These are phyloP conservation scores for Raillietiella orientalis DNA, from an alignment of 2,888 invertebrate species.

Conservation along the genomic window DNA sequence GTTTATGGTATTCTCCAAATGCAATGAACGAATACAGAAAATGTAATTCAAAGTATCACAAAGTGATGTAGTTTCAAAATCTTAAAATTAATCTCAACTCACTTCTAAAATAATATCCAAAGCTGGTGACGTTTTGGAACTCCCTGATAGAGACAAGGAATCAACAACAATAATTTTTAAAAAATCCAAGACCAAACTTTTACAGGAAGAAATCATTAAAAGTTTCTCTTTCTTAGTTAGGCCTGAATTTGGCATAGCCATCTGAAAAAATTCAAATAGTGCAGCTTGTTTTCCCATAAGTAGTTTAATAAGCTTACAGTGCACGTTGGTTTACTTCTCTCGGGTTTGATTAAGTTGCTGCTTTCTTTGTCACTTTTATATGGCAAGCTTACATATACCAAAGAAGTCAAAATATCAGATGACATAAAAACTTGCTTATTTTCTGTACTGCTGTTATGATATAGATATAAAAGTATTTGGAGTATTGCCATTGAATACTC, in stretches of 20 bases:
- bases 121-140: conserved; percentile 10
- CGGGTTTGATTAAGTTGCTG: no score
- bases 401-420: conserved; percentile 51
- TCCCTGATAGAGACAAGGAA: conserved; percentile 45
- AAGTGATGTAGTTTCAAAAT: no score
- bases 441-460: conserved; percentile 77
- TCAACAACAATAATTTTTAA: conserved; percentile 73
- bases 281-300: no score
- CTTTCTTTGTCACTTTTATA: no score
- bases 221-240: conserved; percentile 4
- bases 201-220: conserved; percentile 40
- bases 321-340: no score
- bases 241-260: no score
- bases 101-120: conserved; percentile 17
- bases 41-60: no score
- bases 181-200: conserved; percentile 78
- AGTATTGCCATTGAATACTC: conserved; percentile 17
- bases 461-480: conserved; percentile 68
- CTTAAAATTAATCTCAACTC: no score
- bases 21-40: background rate
- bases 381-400: no score
- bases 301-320: no score
- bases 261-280: no score
- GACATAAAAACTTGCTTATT: conserved; percentile 73
- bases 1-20: background rate